A percentile compares a stretch with the other conserved stretches of the same genome.
Evolutionary conservation across 2,888 invertebrate species (phyloP).

Genomic region (Allolobophora icterica): DNA sequence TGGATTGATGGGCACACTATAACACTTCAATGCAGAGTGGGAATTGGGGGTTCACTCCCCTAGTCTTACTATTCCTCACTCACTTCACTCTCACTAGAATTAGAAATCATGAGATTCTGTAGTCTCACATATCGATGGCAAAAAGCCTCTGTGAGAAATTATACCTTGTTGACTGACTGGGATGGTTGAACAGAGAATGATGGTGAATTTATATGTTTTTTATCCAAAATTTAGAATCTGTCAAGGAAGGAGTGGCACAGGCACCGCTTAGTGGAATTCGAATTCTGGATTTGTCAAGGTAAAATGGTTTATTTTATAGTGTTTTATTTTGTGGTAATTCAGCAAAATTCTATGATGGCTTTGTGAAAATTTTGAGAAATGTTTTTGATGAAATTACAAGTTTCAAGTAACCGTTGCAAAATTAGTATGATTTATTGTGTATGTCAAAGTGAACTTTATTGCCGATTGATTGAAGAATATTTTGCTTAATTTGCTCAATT

Average conservation of each 20-base stretch:
- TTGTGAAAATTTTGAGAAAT: not conserved
- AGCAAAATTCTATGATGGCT: not conserved
- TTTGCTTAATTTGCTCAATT: no score
- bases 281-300: constrained; percentile 19
- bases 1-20: not conserved
- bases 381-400: not conserved
- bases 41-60: no score
- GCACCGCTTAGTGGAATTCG: constrained; percentile 10
- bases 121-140: not conserved
- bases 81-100: not conserved
- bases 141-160: not conserved
- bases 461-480: no score
- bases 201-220: not conserved
- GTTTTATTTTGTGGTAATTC: not conserved
- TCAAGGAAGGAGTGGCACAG: not conserved
- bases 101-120: not conserved
- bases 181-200: no score
- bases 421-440: no score
- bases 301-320: not conserved
- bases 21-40: no score
- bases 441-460: no score
- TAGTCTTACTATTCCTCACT: no score
- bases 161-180: no score
- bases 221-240: not conserved
- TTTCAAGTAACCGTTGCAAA: no score